A percentile compares a stretch with the other conserved stretches of the same genome.
Evolutionary conservation across 2,888 invertebrate genomes (phyloP).

Genomic region (Archips crataeganus): DNA sequence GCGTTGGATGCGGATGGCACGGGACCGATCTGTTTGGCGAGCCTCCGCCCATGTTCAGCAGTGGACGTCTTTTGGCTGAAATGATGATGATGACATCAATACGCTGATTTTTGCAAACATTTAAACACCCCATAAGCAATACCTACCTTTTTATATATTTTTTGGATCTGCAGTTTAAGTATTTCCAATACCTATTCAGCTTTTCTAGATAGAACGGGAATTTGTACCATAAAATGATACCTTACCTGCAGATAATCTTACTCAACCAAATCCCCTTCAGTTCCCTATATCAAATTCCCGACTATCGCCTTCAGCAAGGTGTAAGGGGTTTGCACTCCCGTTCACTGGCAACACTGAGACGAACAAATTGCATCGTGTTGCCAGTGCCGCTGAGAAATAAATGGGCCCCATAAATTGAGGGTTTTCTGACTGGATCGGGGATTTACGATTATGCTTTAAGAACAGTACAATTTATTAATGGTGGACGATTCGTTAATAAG

Average conservation of each 20-base stretch:
- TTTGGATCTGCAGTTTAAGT: no score
- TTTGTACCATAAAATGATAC: not conserved
- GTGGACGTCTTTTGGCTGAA: no score
- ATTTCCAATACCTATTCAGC: no score
- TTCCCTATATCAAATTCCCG: conserved; percentile 9
- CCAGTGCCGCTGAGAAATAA: conserved; percentile 32
- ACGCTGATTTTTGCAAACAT: no score
- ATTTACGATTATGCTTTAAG: conserved; percentile 19
- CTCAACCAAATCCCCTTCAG: not conserved
- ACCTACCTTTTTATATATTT: no score
- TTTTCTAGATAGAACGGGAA: not conserved
- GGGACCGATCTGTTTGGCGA: no score
- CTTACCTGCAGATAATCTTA: not conserved
- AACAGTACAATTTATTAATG: conserved; percentile 13
- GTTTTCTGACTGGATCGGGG: conserved; percentile 26
- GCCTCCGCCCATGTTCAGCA: no score
- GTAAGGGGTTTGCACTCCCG: conserved; percentile 27
- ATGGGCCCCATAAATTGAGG: conserved; percentile 37
- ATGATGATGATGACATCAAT: no score
- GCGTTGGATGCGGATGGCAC: no score
- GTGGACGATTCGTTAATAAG: not conserved
- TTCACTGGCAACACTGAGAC: conserved; percentile 36
- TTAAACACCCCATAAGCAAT: no score
- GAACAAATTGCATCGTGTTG: conserved; percentile 42
- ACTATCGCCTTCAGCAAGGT: conserved; percentile 19